A percentile compares a stretch with the other conserved stretches of the same genome.
Conservation (phyloP, 2,797 vertebrate species). For the Novumbra hubbsi region DNA sequence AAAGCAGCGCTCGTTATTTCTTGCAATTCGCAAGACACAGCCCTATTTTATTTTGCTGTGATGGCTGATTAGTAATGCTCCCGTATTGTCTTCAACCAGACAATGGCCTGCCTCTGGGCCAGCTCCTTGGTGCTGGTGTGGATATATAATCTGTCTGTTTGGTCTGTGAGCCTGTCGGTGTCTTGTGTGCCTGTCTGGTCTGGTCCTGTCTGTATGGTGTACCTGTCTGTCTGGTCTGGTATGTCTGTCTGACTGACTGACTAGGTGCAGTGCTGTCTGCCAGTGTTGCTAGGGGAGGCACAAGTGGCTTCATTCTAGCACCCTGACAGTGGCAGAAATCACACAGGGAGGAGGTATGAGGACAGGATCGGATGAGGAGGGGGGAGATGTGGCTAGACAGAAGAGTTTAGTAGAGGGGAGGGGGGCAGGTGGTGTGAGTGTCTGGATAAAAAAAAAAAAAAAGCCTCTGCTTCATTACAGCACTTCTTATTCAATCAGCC, state of each 20-base stretch:
- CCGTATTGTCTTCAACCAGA: not conserved
- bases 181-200: not conserved
- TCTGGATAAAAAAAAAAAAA: not conserved
- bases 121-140: not conserved
- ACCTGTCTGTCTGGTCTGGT: not conserved
- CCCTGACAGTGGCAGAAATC: not conserved
- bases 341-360: not conserved
- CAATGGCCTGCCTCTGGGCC: not conserved
- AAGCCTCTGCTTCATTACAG: conserved; percentile 1
- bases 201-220: not conserved
- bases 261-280: not conserved
- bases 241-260: not conserved
- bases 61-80: not conserved
- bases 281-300: not conserved
- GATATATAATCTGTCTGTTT: not conserved
- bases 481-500: conserved; percentile 2
- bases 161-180: not conserved
- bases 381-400: conserved; percentile 5
- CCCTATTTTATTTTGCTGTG: not conserved
- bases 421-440: not conserved
- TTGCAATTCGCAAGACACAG: no score
- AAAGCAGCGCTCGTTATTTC: no score
- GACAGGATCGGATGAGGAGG: not conserved
- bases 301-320: not conserved
- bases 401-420: not conserved